Evolutionary conservation across 2,797 vertebrate genomes (phyloP), one percentile per base, ranked within the genome.

Genomic region (Amblyraja radiata): DNA sequence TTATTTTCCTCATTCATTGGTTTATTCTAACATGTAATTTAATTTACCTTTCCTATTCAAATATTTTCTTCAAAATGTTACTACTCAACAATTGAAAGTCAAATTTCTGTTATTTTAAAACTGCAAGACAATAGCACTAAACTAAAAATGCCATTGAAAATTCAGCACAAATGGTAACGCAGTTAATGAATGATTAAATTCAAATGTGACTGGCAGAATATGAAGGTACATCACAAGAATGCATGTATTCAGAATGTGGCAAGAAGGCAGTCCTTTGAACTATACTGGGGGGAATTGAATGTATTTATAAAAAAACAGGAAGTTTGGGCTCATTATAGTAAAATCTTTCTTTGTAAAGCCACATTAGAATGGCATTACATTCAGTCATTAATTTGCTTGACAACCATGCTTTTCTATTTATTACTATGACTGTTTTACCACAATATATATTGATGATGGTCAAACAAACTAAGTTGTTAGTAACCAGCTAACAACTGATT

Each of bases 381-480:
- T 63, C 80, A 83, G 11, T 63, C 23, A 84, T 32, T n/a, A 65
- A n/a, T 6, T 88, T 88, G n/a, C n/a, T 21, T 65, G 32, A 63
- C 83, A 88, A 88, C n/a, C 6, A 8, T 68, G 84, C 16, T 65
- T 71, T 71, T 88, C 81, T 32, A 84, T 84, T 86, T 86, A 65
- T 36, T 32, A 32, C 14, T 61, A 88, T n/a, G 16, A 32, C 65
- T 14, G 1, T 25, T 2, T 13, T n/a, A 1, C 58, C 28, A 65
- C 16, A 68, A 16, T 18, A 25, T 65, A 88, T 1, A 65, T 10
- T 65, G 61, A 32, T 86, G 61, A 32, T 68, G 58, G 16, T 36
- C 61, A 88, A 88, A 86, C 14, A 18, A 36, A n/a, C 2, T 18
- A 32, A 58, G 9, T 84, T 18, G 63, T 88, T 16, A 88, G 61